phyloP scores from a whole-genome alignment of 2,888 invertebrate species.

The Galerucella nymphaeae region DNA sequence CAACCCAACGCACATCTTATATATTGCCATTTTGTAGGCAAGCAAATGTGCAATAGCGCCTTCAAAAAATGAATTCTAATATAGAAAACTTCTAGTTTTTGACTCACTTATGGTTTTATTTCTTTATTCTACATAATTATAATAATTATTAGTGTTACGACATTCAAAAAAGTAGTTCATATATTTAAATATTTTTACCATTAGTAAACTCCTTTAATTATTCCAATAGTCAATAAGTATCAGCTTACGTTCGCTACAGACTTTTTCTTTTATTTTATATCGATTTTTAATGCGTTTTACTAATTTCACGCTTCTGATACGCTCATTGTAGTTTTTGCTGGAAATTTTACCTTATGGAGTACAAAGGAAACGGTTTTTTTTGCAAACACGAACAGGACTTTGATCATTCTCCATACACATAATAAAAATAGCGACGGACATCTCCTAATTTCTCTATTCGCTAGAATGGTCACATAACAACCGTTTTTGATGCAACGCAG shows the following conservation, averaged over 20 bases:
- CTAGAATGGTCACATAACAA: slow-evolving; percentile 2
- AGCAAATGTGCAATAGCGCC: too few relatives aligned
- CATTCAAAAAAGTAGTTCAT: too few relatives aligned
- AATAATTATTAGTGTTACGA: too few relatives aligned
- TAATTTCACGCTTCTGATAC: not conserved
- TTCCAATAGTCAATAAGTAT: too few relatives aligned
- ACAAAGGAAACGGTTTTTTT: not conserved
- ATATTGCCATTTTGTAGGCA: too few relatives aligned
- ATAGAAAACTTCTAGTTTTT: too few relatives aligned
- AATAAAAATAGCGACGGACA: slow-evolving; percentile 9
- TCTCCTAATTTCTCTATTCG: not conserved
- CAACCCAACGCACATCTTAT: too few relatives aligned
- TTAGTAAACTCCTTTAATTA: too few relatives aligned
- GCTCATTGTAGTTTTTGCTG: not conserved
- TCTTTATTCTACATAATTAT: too few relatives aligned
- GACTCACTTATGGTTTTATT: too few relatives aligned
- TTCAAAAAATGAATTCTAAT: too few relatives aligned
- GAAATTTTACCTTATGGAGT: not conserved
- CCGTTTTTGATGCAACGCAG: slow-evolving; percentile 4
- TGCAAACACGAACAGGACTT: slow-evolving; percentile 6
- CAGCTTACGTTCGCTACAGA: not conserved
- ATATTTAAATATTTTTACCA: too few relatives aligned
- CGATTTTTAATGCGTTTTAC: not conserved
- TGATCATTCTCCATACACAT: not conserved
- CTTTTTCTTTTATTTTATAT: not conserved